Evolutionary conservation across 2,797 vertebrate genomes (phyloP).

Genomic region (Rhincodon typus): DNA sequence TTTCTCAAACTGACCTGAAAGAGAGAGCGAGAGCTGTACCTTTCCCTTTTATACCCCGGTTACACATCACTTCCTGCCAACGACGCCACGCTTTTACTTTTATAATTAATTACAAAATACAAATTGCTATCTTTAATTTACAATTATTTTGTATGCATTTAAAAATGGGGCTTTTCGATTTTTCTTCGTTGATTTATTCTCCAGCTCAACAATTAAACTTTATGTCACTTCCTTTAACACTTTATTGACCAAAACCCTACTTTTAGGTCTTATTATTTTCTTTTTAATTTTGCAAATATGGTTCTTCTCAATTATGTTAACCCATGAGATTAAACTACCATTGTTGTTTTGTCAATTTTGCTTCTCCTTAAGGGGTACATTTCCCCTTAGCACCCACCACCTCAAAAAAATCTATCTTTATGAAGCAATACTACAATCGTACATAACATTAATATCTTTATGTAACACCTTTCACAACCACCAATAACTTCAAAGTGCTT

Average conservation of each 20-base stretch:
- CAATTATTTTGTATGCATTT: background rate
- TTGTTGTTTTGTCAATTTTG: background rate
- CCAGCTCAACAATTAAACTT: too few species aligned
- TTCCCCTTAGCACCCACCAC: too few species aligned
- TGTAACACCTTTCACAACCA: too few species aligned
- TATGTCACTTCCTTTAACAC: background rate
- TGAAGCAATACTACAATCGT: too few species aligned
- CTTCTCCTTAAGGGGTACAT: too few species aligned
- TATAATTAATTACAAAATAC: background rate
- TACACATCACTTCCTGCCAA: background rate
- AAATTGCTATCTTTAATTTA: background rate
- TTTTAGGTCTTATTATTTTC: background rate
- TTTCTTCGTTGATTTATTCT: background rate
- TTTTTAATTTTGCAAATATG: background rate
- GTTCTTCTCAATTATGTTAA: background rate
- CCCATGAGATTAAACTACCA: background rate
- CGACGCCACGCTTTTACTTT: background rate
- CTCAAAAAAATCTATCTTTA: too few species aligned
- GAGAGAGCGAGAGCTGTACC: fast-evolving
- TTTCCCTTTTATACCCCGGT: background rate
- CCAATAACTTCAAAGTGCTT: too few species aligned
- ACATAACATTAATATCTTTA: too few species aligned
- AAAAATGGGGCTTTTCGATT: background rate
- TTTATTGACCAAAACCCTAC: background rate
- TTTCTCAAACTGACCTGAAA: background rate